These are phyloP conservation scores for Pipistrellus kuhlii DNA, from an alignment of 2,797 vertebrate species.

Conservation along the genomic window DNA sequence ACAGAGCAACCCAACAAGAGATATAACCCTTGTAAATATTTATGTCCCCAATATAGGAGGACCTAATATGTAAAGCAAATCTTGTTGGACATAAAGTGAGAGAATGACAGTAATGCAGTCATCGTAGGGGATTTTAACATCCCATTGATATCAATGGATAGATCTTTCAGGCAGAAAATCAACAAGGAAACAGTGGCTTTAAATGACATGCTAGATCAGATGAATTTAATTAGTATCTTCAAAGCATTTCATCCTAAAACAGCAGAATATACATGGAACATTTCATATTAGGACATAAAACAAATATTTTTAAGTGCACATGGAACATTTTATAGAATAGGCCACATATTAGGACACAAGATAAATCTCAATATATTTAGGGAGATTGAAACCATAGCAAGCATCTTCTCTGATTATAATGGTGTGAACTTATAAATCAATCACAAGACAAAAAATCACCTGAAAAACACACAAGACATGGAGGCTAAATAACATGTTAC, in stretches of 20 bases:
- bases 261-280: neutral
- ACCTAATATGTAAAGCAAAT: neutral
- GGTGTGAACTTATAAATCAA: neutral
- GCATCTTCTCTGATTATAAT: neutral
- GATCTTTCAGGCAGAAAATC: neutral
- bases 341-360: neutral
- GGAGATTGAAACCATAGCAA: neutral
- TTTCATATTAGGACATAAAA: neutral
- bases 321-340: neutral
- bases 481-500: neutral
- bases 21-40: neutral
- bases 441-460: neutral
- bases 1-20: neutral
- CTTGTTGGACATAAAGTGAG: neutral
- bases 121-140: neutral
- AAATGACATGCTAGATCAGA: neutral
- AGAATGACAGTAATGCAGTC: neutral
- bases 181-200: neutral
- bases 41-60: neutral
- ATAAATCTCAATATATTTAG: neutral
- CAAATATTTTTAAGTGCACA: neutral
- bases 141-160: neutral
- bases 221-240: neutral
- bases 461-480: neutral
- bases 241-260: neutral